These are phyloP conservation scores for Onthophagus sagittarius DNA, from an alignment of 2,888 invertebrate genomes.

Conservation along the genomic window DNA sequence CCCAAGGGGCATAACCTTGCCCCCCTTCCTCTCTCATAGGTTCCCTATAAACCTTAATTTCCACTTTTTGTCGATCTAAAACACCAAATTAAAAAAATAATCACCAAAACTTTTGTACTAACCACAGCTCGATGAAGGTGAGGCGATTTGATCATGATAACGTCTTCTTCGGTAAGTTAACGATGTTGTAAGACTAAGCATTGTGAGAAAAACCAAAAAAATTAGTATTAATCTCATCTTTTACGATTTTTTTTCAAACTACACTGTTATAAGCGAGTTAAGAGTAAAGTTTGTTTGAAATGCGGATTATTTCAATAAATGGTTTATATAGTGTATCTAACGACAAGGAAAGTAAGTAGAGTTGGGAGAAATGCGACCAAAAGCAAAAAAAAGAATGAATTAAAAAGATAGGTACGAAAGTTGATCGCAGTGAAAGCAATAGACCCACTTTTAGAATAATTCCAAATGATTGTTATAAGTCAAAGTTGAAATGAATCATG, in stretches of 20 bases:
- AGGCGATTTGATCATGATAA: background rate
- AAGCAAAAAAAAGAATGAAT: background rate
- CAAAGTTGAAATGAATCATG: too few species aligned
- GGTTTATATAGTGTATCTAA: background rate
- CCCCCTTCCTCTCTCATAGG: slow-evolving; percentile 59
- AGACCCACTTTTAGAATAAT: background rate
- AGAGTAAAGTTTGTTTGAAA: background rate
- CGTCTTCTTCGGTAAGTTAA: background rate
- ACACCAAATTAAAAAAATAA: slow-evolving; percentile 1
- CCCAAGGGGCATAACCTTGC: slow-evolving; percentile 64
- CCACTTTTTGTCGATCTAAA: slow-evolving; percentile 50
- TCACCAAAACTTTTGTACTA: background rate
- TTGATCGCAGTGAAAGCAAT: slow-evolving; percentile 7
- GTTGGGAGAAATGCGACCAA: background rate
- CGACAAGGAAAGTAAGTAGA: background rate
- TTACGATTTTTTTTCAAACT: background rate
- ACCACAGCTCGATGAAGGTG: slow-evolving; percentile 1
- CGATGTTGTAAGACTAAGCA: background rate
- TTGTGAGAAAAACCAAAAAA: background rate
- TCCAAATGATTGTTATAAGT: too few species aligned
- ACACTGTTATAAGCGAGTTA: background rate
- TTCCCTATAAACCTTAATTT: slow-evolving; percentile 71
- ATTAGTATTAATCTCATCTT: background rate
- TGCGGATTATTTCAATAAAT: background rate
- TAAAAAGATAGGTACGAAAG: slow-evolving; percentile 2